Base-by-base conservation (phyloP, 2,888 invertebrate species). In the Laothoe populi region DNA sequence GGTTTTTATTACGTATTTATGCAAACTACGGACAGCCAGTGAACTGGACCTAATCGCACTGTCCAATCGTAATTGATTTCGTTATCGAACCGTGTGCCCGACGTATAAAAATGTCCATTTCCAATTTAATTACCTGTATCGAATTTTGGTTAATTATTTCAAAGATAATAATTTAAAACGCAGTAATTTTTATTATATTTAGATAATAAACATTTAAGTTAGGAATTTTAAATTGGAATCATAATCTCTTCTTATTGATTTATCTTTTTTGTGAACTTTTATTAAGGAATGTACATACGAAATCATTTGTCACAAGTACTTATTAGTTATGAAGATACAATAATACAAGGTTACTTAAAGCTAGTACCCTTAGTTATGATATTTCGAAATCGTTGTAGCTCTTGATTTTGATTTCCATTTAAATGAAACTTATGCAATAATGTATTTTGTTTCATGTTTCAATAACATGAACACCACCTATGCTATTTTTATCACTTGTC, bases 1-100 rank as follows among this genome's bases (percentile, higher is more conserved):
- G 74, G 74, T 75, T 82, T 81, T 81, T 78, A 78, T 74, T 75
- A 81, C 79, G 73, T 78, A 80, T 83, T 81, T 84, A 84, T 84
- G 83, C 84, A 83, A 84, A 83, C 77, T 77, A 78, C 73, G 74
- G 73, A 74, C 77, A 71, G 72, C 71, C 75, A 77, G 73, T 78
- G 74, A 73, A 81, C 75, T 78, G 75, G 73, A 71, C 74, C 78
- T 81, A 80, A 82, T 81, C 81, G 78, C 73, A 74, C 73, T 72
- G 72, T 71, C 77, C 75, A 74, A 78, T 80, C 74, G 80, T 78
- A 75, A 79, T 81, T 77, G 81, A 82, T 82, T 80, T 79, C 73
- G 74, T 76, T 77, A 78, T 78, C 79, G 72, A 74, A 77, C 78
- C 72, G 71, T 73, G 73, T 70, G 73, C 71, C 74, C 67, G 73